Base-by-base conservation (phyloP, 1,140 invertebrate genomes). In the Parapsyche elsis region DNA sequence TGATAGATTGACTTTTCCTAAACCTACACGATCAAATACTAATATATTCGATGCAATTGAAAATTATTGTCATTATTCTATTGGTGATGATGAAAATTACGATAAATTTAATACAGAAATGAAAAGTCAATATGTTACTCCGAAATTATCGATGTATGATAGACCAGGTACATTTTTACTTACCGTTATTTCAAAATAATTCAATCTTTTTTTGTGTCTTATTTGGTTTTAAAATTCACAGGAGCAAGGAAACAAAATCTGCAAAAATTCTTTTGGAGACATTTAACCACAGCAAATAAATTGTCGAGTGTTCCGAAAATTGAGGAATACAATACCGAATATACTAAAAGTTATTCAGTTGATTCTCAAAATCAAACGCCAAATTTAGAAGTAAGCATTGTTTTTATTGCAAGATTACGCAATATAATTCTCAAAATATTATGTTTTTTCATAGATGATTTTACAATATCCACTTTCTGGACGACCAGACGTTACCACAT, bases 1-100 rank as follows among this genome's bases (percentile, higher is more conserved):
- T 16, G 57, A 77, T 38, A 77, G 75, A 64, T 24, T 64, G 44
- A 38, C 45, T 0, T 77, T 77, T 64, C 75, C 75, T 16, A 57
- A 44, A 10, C 1, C 61, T 21, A 38, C 53, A 38, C 53, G 14
- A 5, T 7, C 12, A 19, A 64, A 64, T 16, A 16, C 16, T n/a
- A 16, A 0, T 64, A 10, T 24, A 23, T 77, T 64, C n/a, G 53
- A 64, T 77, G 30, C 57, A n/a, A 10, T 16, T 1, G 23, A 5
- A 45, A 77, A 77, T 64, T 64, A 57, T 38, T 16, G 10, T 12
- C 75, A 77, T 45, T 53, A 4, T 10, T 0, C 44, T 12, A 64
- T 77, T 5, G 64, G 64, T 30, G 75, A 76, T 1, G 14, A 38
- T 5, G 64, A 77, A 53, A 30, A 64, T 12, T 9, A 24, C 16